Conservation (phyloP, 2,113 vertebrate species). For the Podarcis raffonei region DNA sequence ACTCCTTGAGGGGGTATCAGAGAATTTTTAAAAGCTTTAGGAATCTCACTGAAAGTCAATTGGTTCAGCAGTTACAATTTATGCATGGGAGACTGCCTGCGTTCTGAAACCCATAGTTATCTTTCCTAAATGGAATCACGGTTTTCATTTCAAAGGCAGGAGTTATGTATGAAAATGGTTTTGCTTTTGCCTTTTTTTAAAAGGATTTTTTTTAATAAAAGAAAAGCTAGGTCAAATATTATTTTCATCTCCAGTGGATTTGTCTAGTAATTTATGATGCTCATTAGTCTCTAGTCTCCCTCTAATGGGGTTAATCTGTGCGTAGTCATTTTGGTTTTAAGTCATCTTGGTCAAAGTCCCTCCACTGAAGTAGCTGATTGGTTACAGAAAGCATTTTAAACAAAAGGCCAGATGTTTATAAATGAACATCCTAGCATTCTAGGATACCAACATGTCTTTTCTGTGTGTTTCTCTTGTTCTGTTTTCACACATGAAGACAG, state of each 20-base stretch:
- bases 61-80: slow-evolving; percentile 13
- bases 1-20: slow-evolving; percentile 9
- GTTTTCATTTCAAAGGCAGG: slow-evolving; percentile 27
- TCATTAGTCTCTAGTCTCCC: not conserved
- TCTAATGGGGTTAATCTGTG: slow-evolving; percentile 25
- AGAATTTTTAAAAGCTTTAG: slow-evolving; percentile 20
- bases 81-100: not conserved
- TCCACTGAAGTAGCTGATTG: slow-evolving; percentile 4
- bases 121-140: slow-evolving; percentile 14
- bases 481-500: slow-evolving; percentile 50
- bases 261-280: not conserved
- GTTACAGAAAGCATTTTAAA: slow-evolving; percentile 44
- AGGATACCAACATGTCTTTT: slow-evolving; percentile 31
- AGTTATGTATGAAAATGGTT: not conserved
- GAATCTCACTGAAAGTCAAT: not conserved
- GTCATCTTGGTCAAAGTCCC: slow-evolving; percentile 23
- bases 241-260: not conserved
- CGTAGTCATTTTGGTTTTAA: not conserved
- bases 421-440: slow-evolving; percentile 47
- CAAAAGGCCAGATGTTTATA: slow-evolving; percentile 12
- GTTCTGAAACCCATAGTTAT: not conserved
- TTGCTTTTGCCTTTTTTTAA: not conserved
- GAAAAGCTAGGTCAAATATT: slow-evolving; percentile 7
- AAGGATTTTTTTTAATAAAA: not conserved
- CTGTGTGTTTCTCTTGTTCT: slow-evolving; percentile 25